Conservation (phyloP, 2,113 vertebrate genomes). For the Alexandromys fortis region DNA sequence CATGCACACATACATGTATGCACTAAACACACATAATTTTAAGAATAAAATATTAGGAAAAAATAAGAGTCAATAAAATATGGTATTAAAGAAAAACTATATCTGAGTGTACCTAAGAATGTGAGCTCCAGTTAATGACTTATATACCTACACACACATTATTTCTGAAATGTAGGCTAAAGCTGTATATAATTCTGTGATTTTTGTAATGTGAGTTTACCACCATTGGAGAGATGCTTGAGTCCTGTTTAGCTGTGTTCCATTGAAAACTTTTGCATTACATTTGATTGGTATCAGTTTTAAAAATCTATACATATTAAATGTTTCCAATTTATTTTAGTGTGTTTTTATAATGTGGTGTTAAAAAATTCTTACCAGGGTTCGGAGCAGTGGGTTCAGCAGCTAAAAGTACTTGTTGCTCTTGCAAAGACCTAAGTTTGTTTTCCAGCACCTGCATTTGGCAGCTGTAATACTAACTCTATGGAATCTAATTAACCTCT, state of each 20-base stretch:
- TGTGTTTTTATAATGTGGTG: not conserved
- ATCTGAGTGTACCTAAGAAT: not conserved
- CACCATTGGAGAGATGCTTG: not conserved
- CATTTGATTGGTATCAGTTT: not conserved
- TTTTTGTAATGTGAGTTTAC: constrained; percentile 1
- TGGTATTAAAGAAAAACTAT: constrained; percentile 8
- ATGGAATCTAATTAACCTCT: not conserved
- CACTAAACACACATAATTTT: not conserved
- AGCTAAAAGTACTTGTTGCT: not conserved
- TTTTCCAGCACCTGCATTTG: too few relatives aligned
- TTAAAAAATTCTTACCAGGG: not conserved
- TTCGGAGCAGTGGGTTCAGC: too few relatives aligned
- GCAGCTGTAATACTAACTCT: not conserved
- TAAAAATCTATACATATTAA: not conserved
- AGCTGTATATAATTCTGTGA: constrained; percentile 1
- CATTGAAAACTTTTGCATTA: not conserved
- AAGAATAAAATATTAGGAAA: not conserved
- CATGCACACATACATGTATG: not conserved
- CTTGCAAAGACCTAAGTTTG: not conserved
- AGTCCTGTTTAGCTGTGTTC: not conserved
- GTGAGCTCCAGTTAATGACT: not conserved
- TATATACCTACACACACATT: not conserved
- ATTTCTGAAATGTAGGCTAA: not conserved
- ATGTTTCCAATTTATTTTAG: not conserved
- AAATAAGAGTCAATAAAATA: not conserved